Conservation (phyloP, 1,140 invertebrate genomes). For the Cheumatopsyche charites region DNA sequence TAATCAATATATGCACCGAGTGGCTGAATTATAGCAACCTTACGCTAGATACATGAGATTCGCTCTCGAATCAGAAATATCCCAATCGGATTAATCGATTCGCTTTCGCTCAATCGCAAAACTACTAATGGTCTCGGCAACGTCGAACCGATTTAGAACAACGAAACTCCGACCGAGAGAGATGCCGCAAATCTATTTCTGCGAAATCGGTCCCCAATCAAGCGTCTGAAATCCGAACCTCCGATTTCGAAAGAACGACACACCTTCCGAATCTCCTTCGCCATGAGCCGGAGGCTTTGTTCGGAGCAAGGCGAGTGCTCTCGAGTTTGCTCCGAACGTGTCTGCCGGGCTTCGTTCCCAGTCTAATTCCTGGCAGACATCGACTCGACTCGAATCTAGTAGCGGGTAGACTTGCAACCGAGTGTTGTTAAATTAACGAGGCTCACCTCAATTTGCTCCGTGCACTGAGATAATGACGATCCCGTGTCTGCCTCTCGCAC, state of each 20-base stretch:
- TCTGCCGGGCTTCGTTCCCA: too few species aligned
- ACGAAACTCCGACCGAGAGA: neutral
- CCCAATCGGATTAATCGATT: slow-evolving; percentile 30
- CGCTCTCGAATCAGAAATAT: neutral
- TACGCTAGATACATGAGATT: too few species aligned
- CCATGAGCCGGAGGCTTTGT: too few species aligned
- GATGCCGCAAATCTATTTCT: neutral
- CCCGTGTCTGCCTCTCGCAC: slow-evolving; percentile 1
- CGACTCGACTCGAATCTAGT: neutral
- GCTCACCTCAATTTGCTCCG: slow-evolving; percentile 3
- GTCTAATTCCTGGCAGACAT: too few species aligned
- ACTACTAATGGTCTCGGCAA: slow-evolving; percentile 28
- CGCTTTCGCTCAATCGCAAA: slow-evolving; percentile 30
- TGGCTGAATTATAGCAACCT: too few species aligned
- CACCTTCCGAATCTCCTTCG: neutral
- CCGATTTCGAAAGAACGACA: neutral
- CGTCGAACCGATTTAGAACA: slow-evolving; percentile 7
- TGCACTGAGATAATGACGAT: slow-evolving; percentile 1
- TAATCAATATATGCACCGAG: too few species aligned
- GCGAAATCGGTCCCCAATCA: too few species aligned
- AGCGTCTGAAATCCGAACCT: neutral
- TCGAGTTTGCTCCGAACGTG: neutral
- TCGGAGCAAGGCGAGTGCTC: neutral
- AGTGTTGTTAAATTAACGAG: slow-evolving; percentile 19
- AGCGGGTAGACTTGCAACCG: neutral